A percentile compares a stretch with the other conserved stretches of the same genome.
Conservation (phyloP, 2,113 vertebrate genomes). For the Aptenodytes patagonicus region DNA sequence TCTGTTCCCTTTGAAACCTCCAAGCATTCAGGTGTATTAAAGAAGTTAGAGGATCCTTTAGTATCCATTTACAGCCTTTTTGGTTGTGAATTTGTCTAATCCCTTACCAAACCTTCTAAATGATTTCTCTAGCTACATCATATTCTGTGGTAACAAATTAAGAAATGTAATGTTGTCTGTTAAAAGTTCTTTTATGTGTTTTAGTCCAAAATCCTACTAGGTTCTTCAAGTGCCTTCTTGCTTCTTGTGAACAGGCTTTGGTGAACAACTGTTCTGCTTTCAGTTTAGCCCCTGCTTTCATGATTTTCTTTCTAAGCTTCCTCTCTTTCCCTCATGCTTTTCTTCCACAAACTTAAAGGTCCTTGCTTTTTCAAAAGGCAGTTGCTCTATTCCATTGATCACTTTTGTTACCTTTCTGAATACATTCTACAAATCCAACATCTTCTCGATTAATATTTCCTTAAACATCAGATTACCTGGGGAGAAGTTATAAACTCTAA, state of each 20-base stretch:
- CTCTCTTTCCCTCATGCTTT: background rate
- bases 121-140: background rate
- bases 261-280: background rate
- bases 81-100: background rate
- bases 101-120: background rate
- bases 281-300: background rate
- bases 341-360: background rate
- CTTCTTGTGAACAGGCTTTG: background rate
- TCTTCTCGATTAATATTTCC: background rate
- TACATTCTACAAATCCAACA: background rate
- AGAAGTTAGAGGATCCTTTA: background rate
- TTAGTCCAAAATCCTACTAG: background rate
- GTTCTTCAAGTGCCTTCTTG: background rate
- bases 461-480: background rate
- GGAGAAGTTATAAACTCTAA: background rate
- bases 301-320: background rate
- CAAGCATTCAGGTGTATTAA: background rate
- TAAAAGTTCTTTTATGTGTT: background rate
- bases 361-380: background rate
- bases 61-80: background rate
- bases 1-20: background rate
- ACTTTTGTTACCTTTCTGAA: background rate
- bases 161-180: background rate
- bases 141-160: background rate
- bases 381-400: background rate